Conservation (phyloP, 2,797 vertebrate genomes). For the Helarctos malayanus region DNA sequence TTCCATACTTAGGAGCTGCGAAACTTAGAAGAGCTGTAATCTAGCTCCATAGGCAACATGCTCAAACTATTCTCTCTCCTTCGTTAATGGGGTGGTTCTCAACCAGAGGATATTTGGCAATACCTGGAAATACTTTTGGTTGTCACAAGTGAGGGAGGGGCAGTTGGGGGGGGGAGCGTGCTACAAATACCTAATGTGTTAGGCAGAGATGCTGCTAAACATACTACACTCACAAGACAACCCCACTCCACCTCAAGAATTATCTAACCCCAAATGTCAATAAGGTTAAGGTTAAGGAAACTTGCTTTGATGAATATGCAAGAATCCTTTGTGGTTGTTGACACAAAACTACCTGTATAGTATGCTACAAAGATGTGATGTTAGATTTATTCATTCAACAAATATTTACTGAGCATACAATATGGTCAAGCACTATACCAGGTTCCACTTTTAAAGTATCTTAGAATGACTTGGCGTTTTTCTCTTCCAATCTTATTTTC, state of each 20-base stretch:
- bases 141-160: not conserved
- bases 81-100: not conserved
- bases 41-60: not conserved
- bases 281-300: not conserved
- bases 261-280: not conserved
- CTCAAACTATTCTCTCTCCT: constrained; percentile 23
- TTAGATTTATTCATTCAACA: constrained; percentile 15
- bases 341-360: not conserved
- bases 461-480: constrained; percentile 51
- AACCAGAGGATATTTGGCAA: not conserved
- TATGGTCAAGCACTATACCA: not conserved
- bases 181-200: not conserved
- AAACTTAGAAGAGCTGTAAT: constrained; percentile 4
- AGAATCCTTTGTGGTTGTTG: not conserved
- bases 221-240: not conserved
- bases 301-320: not conserved
- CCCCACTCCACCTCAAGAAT: not conserved
- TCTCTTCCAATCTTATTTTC: constrained; percentile 20
- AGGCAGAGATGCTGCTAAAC: constrained; percentile 14
- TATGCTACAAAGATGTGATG: not conserved
- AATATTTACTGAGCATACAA: not conserved
- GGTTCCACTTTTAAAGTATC: constrained; percentile 49
- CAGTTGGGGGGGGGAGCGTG: fast-evolving
- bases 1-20: not conserved
- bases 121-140: not conserved